Base-by-base conservation (phyloP, 2,113 vertebrate genomes). In the Cygnus buccinator region DNA sequence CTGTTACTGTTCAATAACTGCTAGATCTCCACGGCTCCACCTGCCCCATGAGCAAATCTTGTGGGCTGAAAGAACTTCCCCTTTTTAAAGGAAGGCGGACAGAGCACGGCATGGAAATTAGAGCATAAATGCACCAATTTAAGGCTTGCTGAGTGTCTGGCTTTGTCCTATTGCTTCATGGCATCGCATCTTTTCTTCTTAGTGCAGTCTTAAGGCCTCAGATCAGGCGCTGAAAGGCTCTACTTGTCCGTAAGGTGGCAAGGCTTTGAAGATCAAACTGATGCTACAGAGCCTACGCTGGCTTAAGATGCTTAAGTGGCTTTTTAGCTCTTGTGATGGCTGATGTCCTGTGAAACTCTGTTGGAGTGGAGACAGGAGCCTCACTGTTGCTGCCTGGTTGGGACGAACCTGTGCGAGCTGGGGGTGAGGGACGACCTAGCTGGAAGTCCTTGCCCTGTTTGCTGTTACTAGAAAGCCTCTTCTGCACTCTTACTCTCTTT, bases 261-360 rank as follows among this genome's bases (percentile, higher is more conserved):
- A 77, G 90, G 63, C 83, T 92, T 71, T 57, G 70, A 78, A 95
- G 76, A 93, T 95, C 76, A 81, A 93, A 37, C 35, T 77, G 76
- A 72, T 95, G 80, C 79, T 89, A n/a, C 16, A 54, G 57, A 81
- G 88, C 39, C 33, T 87, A 80, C 61, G 80, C 83, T 94, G 92
- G 78, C 79, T 96, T 96, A 96, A 84, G 71, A 43, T 95, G 57
- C 62, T 85, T 95, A 96, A 94, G 83, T 48, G 88, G 88, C 39
- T 94, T 92, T 94, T 44, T 68, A 81, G 68, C 41, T 94, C 65
- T 94, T 97, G 73, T 92, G 88, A 90, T 90, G 90, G 73, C 90
- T 94, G 95, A 92, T 81, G 57, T 16, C 21, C 3, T 84, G 7
- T 71, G 88, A 93, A 95, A 57, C 57, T 82, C 23, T 14, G 16